Base-by-base conservation (phyloP, 2,888 invertebrate species). In the Dasypogon diadema region DNA sequence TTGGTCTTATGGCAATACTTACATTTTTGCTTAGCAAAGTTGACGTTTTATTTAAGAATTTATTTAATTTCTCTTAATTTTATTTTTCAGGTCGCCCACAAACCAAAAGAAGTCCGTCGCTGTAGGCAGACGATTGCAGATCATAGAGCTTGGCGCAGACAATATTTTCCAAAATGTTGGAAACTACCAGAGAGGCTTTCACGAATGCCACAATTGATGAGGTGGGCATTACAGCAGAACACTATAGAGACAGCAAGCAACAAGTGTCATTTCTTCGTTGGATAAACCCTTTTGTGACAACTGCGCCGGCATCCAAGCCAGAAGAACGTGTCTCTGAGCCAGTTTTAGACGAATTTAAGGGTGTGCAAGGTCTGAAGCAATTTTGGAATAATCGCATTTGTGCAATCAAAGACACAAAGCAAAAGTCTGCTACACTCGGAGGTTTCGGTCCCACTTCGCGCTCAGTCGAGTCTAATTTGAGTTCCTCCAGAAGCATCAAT, bases 381-480 rank as follows among this genome's bases (percentile, higher is more conserved):
- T 81, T 86, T 77, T 86, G 86, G 86, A 85, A 85, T 79, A 84
- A 83, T 77, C 84, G 85, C 58, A 85, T 86, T 54, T 82, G 80
- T 75, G 80, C 81, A 73, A 78, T 80, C 75, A 77, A 58, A 51
- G 68, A 75, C 21, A 46, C 16, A 2, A 51, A 54, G 34, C 80
- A 78, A 78, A 80, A 79, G 77, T 80, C 79, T 51, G 77, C 76
- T 75, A 81, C 78, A 80, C 81, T 78, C 18, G 56, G 56, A 5
- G 74, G 75, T 8, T 60, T 70, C 12, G 73, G 55, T 5, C n/a
- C 60, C n/a, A 55, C 56, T 24, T 30, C 68, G 5, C 12, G 34
- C 1, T 24, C 58, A 8, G 55, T 30, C 5, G 73, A 73, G 2
- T 21, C 37, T 37, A 73, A 58, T 12, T 48, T 74, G 16, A 65